Conservation (phyloP, 2,888 invertebrate genomes). For the Drosophila mercatorum region DNA sequence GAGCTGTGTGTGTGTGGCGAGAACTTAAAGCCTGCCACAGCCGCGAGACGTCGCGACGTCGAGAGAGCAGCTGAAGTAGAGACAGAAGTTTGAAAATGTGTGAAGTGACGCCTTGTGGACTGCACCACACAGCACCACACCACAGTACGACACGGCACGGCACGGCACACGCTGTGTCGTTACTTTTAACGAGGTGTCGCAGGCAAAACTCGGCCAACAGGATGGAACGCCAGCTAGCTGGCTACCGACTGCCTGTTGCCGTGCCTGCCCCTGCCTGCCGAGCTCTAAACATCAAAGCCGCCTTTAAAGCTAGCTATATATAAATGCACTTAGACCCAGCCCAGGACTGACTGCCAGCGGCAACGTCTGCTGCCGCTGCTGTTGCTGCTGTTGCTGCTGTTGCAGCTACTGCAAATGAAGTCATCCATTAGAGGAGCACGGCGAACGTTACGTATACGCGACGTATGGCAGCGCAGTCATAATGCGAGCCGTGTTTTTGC, state of each 20-base stretch:
- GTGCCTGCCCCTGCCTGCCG: neutral
- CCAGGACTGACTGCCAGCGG: slow-evolving; percentile 35
- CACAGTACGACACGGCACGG: neutral
- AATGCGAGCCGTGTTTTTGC: slow-evolving; percentile 50
- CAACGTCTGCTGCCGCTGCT: slow-evolving; percentile 41
- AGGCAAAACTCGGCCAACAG: slow-evolving; percentile 66
- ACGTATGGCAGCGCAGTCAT: slow-evolving; percentile 44
- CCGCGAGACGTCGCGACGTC: slow-evolving; percentile 10
- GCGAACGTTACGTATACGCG: slow-evolving; percentile 60
- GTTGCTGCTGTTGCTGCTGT: slow-evolving; percentile 22
- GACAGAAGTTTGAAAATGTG: slow-evolving; percentile 36
- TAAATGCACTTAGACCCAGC: slow-evolving; percentile 71
- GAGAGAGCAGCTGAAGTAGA: neutral
- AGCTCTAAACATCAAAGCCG: neutral
- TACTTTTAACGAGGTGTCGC: slow-evolving; percentile 81
- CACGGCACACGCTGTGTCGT: slow-evolving; percentile 62
- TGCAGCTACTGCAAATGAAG: slow-evolving; percentile 75
- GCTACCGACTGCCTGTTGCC: slow-evolving; percentile 70
- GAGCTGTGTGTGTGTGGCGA: slow-evolving; percentile 25
- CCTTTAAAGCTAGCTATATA: slow-evolving; percentile 28
- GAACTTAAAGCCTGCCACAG: slow-evolving; percentile 52
- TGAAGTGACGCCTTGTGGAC: slow-evolving; percentile 38
- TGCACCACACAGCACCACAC: slow-evolving; percentile 8
- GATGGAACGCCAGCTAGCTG: slow-evolving; percentile 21
- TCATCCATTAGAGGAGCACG: slow-evolving; percentile 71